A percentile compares a stretch with the other conserved stretches of the same genome.
Evolutionary conservation across 1,140 invertebrate species (phyloP).

Genomic region (Metopolophium dirhodum): DNA sequence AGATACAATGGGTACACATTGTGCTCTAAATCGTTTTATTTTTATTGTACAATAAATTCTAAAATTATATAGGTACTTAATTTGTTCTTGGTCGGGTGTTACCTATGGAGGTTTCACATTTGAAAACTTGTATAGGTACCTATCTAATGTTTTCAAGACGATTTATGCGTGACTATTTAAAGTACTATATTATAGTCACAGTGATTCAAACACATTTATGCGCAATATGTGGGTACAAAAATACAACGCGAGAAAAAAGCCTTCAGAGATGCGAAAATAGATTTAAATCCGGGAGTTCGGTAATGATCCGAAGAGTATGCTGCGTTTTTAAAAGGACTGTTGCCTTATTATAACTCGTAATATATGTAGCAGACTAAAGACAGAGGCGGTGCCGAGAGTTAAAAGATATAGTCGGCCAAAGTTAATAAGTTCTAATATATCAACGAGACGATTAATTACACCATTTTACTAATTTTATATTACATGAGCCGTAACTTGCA

Average conservation of each 20-base stretch:
- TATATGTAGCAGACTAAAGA: neutral
- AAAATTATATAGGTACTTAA: no score
- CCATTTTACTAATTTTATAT: constrained; percentile 45
- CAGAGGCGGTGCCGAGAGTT: neutral
- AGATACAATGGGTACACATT: neutral
- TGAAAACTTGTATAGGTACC: neutral
- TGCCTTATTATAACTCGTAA: constrained; percentile 47
- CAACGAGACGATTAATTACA: constrained; percentile 45
- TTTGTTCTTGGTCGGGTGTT: neutral
- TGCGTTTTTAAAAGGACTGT: constrained; percentile 6
- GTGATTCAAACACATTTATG: neutral
- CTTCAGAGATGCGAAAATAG: constrained; percentile 5
- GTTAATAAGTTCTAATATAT: constrained; percentile 49
- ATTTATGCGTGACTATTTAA: neutral
- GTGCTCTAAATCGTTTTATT: neutral
- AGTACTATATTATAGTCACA: neutral
- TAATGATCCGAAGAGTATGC: constrained; percentile 24
- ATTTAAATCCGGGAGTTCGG: neutral
- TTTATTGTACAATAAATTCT: no score
- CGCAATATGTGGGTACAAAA: neutral
- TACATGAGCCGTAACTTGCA: constrained; percentile 14
- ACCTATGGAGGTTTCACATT: neutral
- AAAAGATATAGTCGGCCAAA: constrained; percentile 2
- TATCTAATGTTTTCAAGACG: neutral
- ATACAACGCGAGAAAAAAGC: neutral